Conservation (phyloP, 1,140 invertebrate genomes). For the Meloidogyne floridensis region DNA sequence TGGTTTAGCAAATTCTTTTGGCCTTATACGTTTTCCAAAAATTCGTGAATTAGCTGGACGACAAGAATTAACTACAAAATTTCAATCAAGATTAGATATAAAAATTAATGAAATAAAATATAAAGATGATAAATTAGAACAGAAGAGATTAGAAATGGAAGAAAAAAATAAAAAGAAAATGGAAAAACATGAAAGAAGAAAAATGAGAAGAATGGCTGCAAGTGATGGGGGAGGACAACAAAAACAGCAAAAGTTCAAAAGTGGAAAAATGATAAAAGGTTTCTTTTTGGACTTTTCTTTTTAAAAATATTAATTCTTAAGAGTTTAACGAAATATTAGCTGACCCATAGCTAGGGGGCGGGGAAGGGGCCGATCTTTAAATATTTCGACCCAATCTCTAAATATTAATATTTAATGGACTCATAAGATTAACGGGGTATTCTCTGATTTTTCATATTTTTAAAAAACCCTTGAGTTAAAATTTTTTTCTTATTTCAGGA, state of each 20-base stretch:
- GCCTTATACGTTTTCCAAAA: constrained; percentile 42
- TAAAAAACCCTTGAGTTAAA: neutral
- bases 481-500: neutral
- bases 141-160: constrained; percentile 17
- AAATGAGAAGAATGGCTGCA: neutral
- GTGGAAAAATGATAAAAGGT: constrained; percentile 5
- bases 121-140: constrained; percentile 40
- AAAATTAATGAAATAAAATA: constrained; percentile 44
- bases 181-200: neutral
- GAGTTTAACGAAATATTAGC: no score
- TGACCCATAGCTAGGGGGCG: no score
- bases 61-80: constrained; percentile 30
- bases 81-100: constrained; percentile 39
- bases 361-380: no score
- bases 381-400: no score
- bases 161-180: neutral
- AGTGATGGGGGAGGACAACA: neutral
- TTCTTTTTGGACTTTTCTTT: neutral
- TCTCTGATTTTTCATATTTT: no score
- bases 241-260: neutral
- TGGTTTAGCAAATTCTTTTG: constrained; percentile 51
- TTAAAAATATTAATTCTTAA: neutral
- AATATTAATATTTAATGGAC: no score
- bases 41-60: constrained; percentile 44
- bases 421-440: no score